phyloP scores from a whole-genome alignment of 2,113 vertebrate species.

The Garra rufa region DNA sequence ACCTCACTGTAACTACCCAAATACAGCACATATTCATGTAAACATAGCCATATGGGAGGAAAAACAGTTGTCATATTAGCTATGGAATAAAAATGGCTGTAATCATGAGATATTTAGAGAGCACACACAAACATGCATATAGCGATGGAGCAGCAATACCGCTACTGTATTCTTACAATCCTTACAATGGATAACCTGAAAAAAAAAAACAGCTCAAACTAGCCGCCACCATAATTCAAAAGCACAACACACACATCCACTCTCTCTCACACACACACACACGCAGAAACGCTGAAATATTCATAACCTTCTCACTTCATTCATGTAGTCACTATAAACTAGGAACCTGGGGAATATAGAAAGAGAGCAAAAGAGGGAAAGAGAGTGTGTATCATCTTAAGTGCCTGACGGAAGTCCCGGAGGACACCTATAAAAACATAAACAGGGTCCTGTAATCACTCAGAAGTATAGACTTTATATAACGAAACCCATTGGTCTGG shows the following conservation, averaged over 20 bases:
- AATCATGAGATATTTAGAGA: no score
- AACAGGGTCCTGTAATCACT: slow-evolving; percentile 8
- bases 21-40: no score
- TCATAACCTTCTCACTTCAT: slow-evolving; percentile 57
- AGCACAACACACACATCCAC: slow-evolving; percentile 8
- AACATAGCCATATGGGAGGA: no score
- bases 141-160: background rate
- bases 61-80: no score
- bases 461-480: background rate
- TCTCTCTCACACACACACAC: slow-evolving; percentile 24
- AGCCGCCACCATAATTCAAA: slow-evolving; percentile 10
- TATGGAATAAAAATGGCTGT: no score
- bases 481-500: background rate
- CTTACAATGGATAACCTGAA: slow-evolving; percentile 18
- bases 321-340: slow-evolving; percentile 41
- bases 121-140: background rate
- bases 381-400: slow-evolving; percentile 24
- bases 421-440: slow-evolving; percentile 5
- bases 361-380: slow-evolving; percentile 1
- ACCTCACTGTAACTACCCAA: no score
- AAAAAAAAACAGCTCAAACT: background rate
- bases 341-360: slow-evolving; percentile 14
- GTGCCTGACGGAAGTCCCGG: background rate
- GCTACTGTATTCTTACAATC: background rate
- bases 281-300: slow-evolving; percentile 62